Base-by-base conservation (phyloP, 2,888 invertebrate genomes). In the Drosophila cognata region DNA sequence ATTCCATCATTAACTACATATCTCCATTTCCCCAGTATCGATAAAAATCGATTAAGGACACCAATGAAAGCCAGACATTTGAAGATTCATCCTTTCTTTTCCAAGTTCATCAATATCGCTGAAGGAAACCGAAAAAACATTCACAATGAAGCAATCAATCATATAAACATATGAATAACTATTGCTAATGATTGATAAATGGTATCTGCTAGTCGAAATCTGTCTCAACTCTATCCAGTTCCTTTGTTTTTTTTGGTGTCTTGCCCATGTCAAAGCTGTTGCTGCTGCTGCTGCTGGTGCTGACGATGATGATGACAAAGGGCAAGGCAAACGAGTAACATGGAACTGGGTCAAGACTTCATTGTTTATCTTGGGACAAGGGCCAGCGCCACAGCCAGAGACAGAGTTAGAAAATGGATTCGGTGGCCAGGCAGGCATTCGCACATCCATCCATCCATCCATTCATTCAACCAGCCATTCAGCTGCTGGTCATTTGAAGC, bases 291-390 rank as follows among this genome's bases (percentile, higher is more conserved):
- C 8, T 52, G 31, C 33, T 61, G 71, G 33, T 68, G 60, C 51
- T 69, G 78, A 66, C 50, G 74, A 71, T 71, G 71, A 76, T 79
- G 85, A 82, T 87, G 89, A 84, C 84, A 89, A 74, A 78, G 77
- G 84, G 84, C 81, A 77, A 71, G 69, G 73, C 70, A 74, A 82
- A 74, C 57, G 79, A 70, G 83, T 79, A 59, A 55, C 66, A 35
- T 43, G 61, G 50, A 86, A 86, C 66, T 86, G 48, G 90, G 86
- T 86, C 86, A 86, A 88, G 86, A 89, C 79, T 82, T 72, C 55
- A 75, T 77, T 84, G 89, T 85, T 86, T 86, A 79, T 89, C 85
- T 86, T 67, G 58, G 56, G 36, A 63, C 65, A 63, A 62, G 62
- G 71, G 65, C 38, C 46, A 46, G 16, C 25, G 33, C n/a, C 21